A percentile compares a stretch with the other conserved stretches of the same genome.
phyloP scores from a whole-genome alignment of 2,888 invertebrate species.

The Watsonalla binaria region DNA sequence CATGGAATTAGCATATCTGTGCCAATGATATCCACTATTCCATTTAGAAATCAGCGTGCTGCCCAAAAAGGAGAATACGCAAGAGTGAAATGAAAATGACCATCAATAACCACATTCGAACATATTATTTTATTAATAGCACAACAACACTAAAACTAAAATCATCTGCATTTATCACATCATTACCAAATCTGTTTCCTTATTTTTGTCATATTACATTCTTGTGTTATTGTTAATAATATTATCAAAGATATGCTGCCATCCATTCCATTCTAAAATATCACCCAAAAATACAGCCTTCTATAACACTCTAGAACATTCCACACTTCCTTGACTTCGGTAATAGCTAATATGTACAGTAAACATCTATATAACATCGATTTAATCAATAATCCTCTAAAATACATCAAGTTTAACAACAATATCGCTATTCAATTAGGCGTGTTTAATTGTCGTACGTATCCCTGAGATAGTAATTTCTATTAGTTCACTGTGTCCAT shows the following conservation, averaged over 20 bases:
- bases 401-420: constrained; percentile 77
- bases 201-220: constrained; percentile 16
- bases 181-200: constrained; percentile 51
- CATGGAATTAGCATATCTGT: neutral
- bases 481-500: constrained; percentile 25
- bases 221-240: constrained; percentile 47
- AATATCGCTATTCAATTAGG: constrained; percentile 67
- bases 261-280: constrained; percentile 58
- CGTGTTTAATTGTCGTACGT: constrained; percentile 57
- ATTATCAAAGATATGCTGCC: constrained; percentile 71
- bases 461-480: constrained; percentile 34
- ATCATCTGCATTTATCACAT: constrained; percentile 66
- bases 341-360: constrained; percentile 71
- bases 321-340: constrained; percentile 53
- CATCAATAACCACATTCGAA: constrained; percentile 60
- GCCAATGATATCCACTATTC: neutral
- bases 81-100: constrained; percentile 22
- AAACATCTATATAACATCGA: constrained; percentile 79
- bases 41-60: neutral
- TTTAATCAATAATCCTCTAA: constrained; percentile 76
- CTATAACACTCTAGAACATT: constrained; percentile 68
- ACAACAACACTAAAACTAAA: constrained; percentile 77
- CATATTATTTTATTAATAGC: constrained; percentile 74
- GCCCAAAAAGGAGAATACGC: neutral
- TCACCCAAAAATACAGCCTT: constrained; percentile 78